Base-by-base conservation (phyloP, 2,888 invertebrate genomes). In the Megaustenia siamemsis region DNA sequence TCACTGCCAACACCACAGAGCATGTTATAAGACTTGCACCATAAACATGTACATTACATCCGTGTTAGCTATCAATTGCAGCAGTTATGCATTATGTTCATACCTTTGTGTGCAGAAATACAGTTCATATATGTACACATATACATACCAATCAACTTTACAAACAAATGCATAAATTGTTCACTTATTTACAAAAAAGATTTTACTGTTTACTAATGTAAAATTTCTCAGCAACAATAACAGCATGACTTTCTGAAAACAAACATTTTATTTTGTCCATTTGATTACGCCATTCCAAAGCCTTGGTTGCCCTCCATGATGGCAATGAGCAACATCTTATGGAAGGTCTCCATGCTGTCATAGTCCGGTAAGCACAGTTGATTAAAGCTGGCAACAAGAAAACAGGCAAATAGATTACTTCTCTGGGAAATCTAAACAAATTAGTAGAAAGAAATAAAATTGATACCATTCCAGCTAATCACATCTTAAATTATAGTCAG, bases 221-320 rank as follows among this genome's bases (percentile, higher is more conserved):
- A 4, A 56, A 0, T 35, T 12, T 18, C 38, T 4, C 68, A 68
- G 0, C 15, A 32, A 38, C 15, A 18, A 68, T 68, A 10, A 21
- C 32, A 18, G 45, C 45, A 12, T 6, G 45, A 40, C 21, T 40
- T 8, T 43, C 28, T 8, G 0, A 12, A n/a, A 69, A 40, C 2
- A 35, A 69, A 5, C 12, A 53, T 3, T 21, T 53, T 60, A 2
- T 60, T 15, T n/a, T 4, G n/a, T 21, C 18, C 21, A 45, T 38
- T 18, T 35, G 45, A 49, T 82, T 66, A 87, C 24, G 81, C 87
- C 85, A 87, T 82, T 28, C 97, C 97, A 94, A 98, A 98, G 21
- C 98, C 98, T 95, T 98, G 98, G 56, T 97, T 97, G 69, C 98
- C 98, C 95, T 98, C 98, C 94, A 97, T 98, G 94, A 98, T 97